Percentiles rank a stretch among this genome's conserved stretches.
phyloP scores from a whole-genome alignment of 1,140 invertebrate genomes.

The Heliothis virescens region DNA sequence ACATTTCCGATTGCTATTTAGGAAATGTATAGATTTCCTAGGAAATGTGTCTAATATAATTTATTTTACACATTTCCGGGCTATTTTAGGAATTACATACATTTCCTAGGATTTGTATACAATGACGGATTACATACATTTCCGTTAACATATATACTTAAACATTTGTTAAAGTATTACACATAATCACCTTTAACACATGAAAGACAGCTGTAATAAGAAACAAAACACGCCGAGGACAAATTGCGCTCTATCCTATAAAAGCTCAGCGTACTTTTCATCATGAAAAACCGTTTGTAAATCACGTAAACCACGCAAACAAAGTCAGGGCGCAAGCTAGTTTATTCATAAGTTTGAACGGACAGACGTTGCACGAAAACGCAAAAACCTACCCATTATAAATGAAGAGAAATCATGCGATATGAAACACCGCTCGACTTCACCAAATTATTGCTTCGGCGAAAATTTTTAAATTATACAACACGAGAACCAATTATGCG shows the following conservation, averaged over 20 bases:
- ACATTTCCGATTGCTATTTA: too few species aligned
- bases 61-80: too few species aligned
- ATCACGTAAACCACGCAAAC: constrained; percentile 29
- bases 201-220: too few species aligned
- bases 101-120: too few species aligned
- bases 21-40: too few species aligned
- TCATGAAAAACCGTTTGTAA: constrained; percentile 12
- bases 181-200: too few species aligned
- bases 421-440: constrained; percentile 59
- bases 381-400: constrained; percentile 64
- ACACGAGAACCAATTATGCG: constrained; percentile 63
- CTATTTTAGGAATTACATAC: too few species aligned
- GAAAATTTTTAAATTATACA: constrained; percentile 64
- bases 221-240: too few species aligned
- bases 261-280: constrained; percentile 26
- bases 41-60: too few species aligned
- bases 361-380: constrained; percentile 51
- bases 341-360: constrained; percentile 33
- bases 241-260: neutral
- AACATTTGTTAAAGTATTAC: too few species aligned
- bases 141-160: too few species aligned
- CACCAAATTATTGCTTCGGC: constrained; percentile 57
- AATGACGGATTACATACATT: too few species aligned
- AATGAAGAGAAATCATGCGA: constrained; percentile 72
- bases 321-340: constrained; percentile 21